phyloP scores from a whole-genome alignment of 2,888 invertebrate species.

The Oscheius sp. region DNA sequence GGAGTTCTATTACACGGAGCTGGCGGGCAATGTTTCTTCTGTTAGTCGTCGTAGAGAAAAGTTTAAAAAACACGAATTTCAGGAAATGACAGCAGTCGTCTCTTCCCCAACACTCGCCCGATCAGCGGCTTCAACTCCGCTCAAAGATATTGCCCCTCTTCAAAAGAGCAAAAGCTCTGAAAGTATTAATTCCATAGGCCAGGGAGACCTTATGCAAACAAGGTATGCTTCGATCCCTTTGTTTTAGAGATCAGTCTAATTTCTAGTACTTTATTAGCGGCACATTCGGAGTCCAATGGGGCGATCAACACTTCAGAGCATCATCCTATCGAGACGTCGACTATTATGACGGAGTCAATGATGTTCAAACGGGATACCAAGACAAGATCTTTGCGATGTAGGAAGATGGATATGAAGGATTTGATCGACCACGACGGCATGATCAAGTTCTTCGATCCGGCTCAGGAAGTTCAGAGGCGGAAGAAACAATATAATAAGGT shows the following conservation, averaged over 20 bases:
- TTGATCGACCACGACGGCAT: slow-evolving; percentile 47
- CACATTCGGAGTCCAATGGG: slow-evolving; percentile 29
- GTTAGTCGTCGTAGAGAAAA: too few species aligned
- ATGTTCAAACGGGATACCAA: neutral
- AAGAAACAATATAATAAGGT: slow-evolving; percentile 22
- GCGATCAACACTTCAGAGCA: neutral
- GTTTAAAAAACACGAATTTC: too few species aligned
- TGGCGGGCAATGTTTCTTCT: neutral
- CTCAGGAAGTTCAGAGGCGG: slow-evolving; percentile 35
- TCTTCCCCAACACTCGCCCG: slow-evolving; percentile 3
- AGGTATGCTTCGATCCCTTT: neutral
- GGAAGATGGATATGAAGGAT: slow-evolving; percentile 20
- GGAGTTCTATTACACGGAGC: slow-evolving; percentile 31
- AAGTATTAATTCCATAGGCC: slow-evolving; percentile 40
- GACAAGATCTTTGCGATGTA: neutral
- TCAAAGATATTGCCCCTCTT: slow-evolving; percentile 9
- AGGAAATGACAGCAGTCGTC: neutral
- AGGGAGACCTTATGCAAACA: neutral
- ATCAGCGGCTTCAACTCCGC: slow-evolving; percentile 11
- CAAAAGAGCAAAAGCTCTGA: slow-evolving; percentile 48
- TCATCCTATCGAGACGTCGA: neutral
- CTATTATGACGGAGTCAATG: neutral
- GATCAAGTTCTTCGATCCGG: slow-evolving; percentile 38
- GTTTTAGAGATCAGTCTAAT: neutral
- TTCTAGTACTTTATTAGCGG: neutral